Evolutionary conservation across 2,113 vertebrate genomes (phyloP).

Genomic region (Ptilonorhynchus violaceus): DNA sequence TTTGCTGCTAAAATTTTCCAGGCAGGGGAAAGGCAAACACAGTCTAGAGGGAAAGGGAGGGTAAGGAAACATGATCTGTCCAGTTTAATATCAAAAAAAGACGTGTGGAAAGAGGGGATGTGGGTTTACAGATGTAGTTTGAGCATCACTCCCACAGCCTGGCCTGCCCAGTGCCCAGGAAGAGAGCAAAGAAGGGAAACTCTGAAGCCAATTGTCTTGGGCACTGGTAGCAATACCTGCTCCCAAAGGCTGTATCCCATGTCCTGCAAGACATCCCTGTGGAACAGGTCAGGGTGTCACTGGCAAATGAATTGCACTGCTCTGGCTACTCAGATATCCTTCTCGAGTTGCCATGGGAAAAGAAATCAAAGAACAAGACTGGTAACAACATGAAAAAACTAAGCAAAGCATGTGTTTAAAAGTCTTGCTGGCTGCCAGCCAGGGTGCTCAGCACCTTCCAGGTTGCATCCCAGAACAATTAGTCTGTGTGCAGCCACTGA

Average conservation of each 20-base stretch:
- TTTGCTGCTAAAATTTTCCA: background rate
- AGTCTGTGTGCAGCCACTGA: background rate
- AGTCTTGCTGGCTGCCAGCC: slow-evolving; percentile 18
- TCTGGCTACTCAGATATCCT: slow-evolving; percentile 7
- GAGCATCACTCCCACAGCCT: background rate
- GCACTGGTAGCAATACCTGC: background rate
- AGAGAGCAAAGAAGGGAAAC: background rate
- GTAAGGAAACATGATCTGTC: background rate
- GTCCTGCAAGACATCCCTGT: background rate
- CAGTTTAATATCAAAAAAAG: background rate
- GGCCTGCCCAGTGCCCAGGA: background rate
- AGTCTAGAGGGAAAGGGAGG: background rate
- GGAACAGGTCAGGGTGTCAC: accelerated
- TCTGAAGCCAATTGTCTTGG: background rate
- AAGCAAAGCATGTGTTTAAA: background rate
- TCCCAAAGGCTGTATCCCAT: background rate
- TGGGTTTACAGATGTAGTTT: background rate
- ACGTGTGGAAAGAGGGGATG: background rate
- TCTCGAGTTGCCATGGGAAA: background rate
- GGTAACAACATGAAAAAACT: background rate
- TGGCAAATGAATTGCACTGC: background rate
- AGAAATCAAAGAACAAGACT: slow-evolving; percentile 20
- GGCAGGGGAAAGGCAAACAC: background rate
- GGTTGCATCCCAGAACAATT: background rate
- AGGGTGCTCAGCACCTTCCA: slow-evolving; percentile 5